Base-by-base conservation (phyloP, 2,888 invertebrate species). In the Habroteleia sp. region DNA sequence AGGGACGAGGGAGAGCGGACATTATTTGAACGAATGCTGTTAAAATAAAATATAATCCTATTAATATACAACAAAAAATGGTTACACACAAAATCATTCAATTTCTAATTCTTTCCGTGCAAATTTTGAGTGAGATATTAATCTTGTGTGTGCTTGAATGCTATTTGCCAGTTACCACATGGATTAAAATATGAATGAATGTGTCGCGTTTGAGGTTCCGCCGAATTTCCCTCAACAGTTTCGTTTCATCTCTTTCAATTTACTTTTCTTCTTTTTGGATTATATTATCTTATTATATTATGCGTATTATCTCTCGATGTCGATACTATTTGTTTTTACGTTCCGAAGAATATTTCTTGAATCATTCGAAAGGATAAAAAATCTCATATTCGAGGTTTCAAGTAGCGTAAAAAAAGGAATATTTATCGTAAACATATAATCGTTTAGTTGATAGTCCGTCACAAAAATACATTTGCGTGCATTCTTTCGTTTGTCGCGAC, bases 401-500 rank as follows among this genome's bases (percentile, higher is more conserved):
- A 63, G 41, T 56, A 63, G 66, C 37, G 27, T 60, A 60, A 42
- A 48, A 66, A 71, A 66, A 50, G 63, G 44, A 78, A 69, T 81
- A 80, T 81, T 82, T 82, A 81, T 82, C 80, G 79, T 83, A 63
- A 80, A 79, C 79, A 80, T 83, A 77, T 82, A 84, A 81, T 80
- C 78, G 78, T 84, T 84, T 84, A 83, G 82, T 84, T 83, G 73
- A 77, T 84, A 84, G 81, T 76, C 37, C 74, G 77, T 80, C 78
- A 69, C 74, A 58, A 58, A n/a, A n/a, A 56, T 73, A 71, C 74
- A 46, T 56, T 63, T 65, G 35, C 71, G 48, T 63, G 39, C 29
- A 56, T 56, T 54, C 41, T 58, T 52, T 74, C 37, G 13, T 60
- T 69, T 52, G 50, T 42, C 41, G 44, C 44, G 37, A 60, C 29